Evolutionary conservation across 2,888 invertebrate species (phyloP), one percentile per base, ranked within the genome.

Genomic region (Apotomis capreana): DNA sequence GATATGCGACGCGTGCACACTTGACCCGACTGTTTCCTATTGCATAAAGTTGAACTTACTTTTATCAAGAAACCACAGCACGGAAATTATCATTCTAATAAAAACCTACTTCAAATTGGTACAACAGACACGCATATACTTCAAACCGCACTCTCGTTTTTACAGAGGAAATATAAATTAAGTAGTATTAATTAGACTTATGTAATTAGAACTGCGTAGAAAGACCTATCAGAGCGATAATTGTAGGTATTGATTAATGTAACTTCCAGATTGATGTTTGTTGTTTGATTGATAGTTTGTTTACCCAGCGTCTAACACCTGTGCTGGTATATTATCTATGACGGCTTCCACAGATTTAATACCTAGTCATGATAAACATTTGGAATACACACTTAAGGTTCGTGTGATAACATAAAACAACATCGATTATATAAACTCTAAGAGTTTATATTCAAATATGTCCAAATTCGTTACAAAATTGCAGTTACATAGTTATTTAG

Each of bases 171-270:
- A 15, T 15, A 5, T 13, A 13, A 54, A 54, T 8, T 15, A 54
- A 54, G 13, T 8, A 54, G 13, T 54, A 40, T 6, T 6, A 40
- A 40, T 40, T 40, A 40, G 5, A 40, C 49, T 9, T 51, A 26
- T 51, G 5, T 54, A 9, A 44, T 59, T 37, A 54, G 13, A 63
- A 37, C 40, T 64, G 54, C 63, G 15, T 12, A 64, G 62, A 15
- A 6, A 44, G 10, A 9, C 15, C 26, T 44, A 64, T 44, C 15
- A 63, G n/a, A 40, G 15, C 0, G 37, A 40, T 54, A 52, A 10
- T 15, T 44, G 5, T 46, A 46, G n/a, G 4, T 49, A 55, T 8
- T 40, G 44, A 37, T 37, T 52, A n/a, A 15, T 40, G 54, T 55
- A 44, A 15, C 13, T 55, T 64, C 26, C 44, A 64, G 63, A 63